These are phyloP conservation scores for Caenorhabditis plicata DNA, from an alignment of 2,888 invertebrate species.

Conservation along the genomic window DNA sequence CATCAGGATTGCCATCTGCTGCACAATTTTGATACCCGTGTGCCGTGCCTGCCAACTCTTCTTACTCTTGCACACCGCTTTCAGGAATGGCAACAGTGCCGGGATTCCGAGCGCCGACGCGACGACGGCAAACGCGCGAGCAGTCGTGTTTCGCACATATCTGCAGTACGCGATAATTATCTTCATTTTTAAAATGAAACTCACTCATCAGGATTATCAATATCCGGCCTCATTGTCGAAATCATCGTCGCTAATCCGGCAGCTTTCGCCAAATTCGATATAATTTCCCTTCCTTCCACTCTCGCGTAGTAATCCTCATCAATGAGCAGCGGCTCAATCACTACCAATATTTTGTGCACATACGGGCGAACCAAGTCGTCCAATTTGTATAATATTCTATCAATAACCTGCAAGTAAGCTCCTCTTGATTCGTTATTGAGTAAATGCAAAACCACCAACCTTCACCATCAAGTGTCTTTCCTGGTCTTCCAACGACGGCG, in stretches of 20 bases:
- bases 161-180: constrained; percentile 14
- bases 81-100: constrained; percentile 91
- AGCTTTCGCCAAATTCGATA: constrained; percentile 92
- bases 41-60: constrained; percentile 99
- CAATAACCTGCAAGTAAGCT: constrained; percentile 72
- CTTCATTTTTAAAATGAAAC: constrained; percentile 5
- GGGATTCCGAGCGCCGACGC: constrained; percentile 98
- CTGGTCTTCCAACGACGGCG: constrained; percentile 97
- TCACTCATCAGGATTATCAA: constrained; percentile 79
- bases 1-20: constrained; percentile 99
- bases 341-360: constrained; percentile 98
- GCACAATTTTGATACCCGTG: constrained; percentile 98
- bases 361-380: constrained; percentile 98
- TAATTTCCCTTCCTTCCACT: constrained; percentile 94
- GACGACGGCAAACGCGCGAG: constrained; percentile 98
- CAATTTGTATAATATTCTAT: constrained; percentile 93
- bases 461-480: constrained; percentile 97
- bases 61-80: constrained; percentile 94
- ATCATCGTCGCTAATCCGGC: constrained; percentile 99
- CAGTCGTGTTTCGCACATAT: constrained; percentile 98
- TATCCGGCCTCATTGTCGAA: constrained; percentile 99
- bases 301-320: constrained; percentile 99
- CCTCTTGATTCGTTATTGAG: too few species aligned
- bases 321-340: constrained; percentile 95
- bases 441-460: constrained; percentile 54